A percentile compares a stretch with the other conserved stretches of the same genome.
Evolutionary conservation across 2,888 invertebrate species (phyloP).

Genomic region (Hecatera dysodea): DNA sequence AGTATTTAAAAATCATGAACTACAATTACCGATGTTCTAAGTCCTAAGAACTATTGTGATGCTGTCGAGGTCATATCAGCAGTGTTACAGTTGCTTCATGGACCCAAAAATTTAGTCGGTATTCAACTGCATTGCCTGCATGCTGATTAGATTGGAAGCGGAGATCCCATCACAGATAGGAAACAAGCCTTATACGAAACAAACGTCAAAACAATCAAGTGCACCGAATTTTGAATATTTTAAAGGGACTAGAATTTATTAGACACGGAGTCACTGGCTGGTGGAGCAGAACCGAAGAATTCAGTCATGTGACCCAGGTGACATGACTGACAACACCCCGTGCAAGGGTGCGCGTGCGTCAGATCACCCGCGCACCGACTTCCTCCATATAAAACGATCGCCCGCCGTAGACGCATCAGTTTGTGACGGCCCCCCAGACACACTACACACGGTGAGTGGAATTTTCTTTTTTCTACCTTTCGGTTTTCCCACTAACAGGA

Average conservation of each 20-base stretch:
- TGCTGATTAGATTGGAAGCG: not conserved
- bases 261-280: not conserved
- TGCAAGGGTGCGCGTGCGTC: conserved; percentile 76
- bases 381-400: conserved; percentile 86
- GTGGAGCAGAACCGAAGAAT: not conserved
- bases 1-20: no score
- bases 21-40: no score
- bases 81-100: not conserved
- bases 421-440: conserved; percentile 82
- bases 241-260: not conserved
- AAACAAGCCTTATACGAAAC: not conserved
- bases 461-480: conserved; percentile 32
- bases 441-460: conserved; percentile 81
- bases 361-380: conserved; percentile 69
- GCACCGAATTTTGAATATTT: not conserved
- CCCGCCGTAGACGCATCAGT: conserved; percentile 83
- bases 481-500: conserved; percentile 26
- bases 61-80: not conserved
- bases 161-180: not conserved
- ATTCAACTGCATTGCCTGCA: not conserved
- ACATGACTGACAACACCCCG: conserved; percentile 64
- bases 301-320: conserved; percentile 28
- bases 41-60: not conserved
- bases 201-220: not conserved
- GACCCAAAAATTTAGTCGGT: not conserved